Evolutionary conservation across 2,888 invertebrate genomes (phyloP).

Genomic region (Tanypteryx hageni): DNA sequence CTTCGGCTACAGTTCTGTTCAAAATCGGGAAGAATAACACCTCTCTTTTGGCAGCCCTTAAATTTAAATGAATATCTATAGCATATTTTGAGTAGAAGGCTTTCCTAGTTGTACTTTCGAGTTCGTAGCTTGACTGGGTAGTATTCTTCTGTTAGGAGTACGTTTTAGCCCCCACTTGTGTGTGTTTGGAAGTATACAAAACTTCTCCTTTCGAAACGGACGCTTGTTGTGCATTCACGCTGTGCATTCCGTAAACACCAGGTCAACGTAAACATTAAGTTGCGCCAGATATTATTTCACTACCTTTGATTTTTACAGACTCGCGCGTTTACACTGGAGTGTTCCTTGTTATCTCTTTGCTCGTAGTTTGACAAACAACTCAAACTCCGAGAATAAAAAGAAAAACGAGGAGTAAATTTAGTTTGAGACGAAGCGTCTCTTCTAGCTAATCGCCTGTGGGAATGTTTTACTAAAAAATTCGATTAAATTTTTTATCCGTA

Average conservation of each 20-base stretch:
- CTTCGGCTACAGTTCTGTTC: no score
- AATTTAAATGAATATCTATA: no score
- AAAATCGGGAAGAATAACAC: no score
- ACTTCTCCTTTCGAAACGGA: neutral
- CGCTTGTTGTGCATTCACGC: neutral
- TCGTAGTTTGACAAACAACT: neutral
- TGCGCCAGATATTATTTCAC: neutral
- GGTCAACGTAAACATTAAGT: conserved; percentile 27
- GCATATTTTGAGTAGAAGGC: no score
- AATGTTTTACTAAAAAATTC: no score
- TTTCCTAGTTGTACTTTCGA: no score
- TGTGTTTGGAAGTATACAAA: neutral
- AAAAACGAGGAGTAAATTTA: no score
- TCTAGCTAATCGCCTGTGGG: no score
- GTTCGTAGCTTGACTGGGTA: neutral
- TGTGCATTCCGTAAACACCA: neutral
- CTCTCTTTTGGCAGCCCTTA: no score
- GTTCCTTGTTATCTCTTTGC: neutral
- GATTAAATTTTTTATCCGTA: no score
- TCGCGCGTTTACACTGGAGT: neutral
- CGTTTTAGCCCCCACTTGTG: neutral
- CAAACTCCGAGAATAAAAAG: neutral
- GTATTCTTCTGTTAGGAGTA: neutral
- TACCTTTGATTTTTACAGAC: neutral
- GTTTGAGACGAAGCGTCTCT: no score